phyloP scores from a whole-genome alignment of 2,888 invertebrate genomes.

The Leucophenga maculata region DNA sequence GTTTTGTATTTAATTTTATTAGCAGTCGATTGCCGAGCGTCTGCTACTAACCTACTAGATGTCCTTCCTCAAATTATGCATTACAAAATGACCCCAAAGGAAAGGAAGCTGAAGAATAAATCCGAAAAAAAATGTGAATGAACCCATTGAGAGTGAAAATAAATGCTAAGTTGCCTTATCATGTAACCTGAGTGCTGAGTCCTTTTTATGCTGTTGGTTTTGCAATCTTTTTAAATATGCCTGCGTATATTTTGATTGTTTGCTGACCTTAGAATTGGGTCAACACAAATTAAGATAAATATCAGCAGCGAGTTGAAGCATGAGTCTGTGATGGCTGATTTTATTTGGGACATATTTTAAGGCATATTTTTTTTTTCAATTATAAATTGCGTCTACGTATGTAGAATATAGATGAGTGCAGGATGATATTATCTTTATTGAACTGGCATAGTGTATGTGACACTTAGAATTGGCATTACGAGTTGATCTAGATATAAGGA shows the following conservation, averaged over 20 bases:
- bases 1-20: conserved; percentile 20
- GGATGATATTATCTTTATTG: too few species aligned
- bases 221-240: not conserved
- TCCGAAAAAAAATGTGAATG: not conserved
- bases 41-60: not conserved
- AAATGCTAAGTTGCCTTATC: not conserved
- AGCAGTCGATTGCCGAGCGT: not conserved
- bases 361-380: conserved; percentile 42
- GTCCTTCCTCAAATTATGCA: conserved; percentile 2
- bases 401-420: too few species aligned
- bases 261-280: conserved; percentile 26
- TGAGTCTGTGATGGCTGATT: not conserved
- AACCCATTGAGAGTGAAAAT: not conserved
- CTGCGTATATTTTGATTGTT: conserved; percentile 15
- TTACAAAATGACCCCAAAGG: conserved; percentile 1
- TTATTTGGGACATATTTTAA: not conserved
- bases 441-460: too few species aligned
- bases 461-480: too few species aligned
- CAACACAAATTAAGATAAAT: conserved; percentile 60
- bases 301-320: conserved; percentile 32
- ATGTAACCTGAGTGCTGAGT: not conserved
- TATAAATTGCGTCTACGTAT: conserved; percentile 29
- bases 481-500: too few species aligned
- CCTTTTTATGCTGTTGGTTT: not conserved
- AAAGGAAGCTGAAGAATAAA: not conserved